A percentile compares a stretch with the other conserved stretches of the same genome.
Evolutionary conservation across 2,797 vertebrate species (phyloP).

Genomic region (Brotula barbata): DNA sequence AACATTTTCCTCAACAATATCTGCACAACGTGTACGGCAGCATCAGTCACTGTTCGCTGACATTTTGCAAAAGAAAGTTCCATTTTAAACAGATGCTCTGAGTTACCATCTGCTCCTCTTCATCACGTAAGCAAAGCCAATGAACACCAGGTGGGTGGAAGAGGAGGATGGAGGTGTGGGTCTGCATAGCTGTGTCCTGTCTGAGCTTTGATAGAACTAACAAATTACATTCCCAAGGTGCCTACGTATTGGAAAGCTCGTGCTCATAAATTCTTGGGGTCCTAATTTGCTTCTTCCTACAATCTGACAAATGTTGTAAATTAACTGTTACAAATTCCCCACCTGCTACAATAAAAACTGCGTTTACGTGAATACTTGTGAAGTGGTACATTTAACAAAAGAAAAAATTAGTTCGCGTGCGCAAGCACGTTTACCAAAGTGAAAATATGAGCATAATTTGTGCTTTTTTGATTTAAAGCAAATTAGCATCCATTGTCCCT

Average conservation of each 20-base stretch:
- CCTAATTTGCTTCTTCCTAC: conserved; percentile 35
- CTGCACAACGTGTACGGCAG: background rate
- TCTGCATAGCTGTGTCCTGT: conserved; percentile 26
- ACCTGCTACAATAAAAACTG: conserved; percentile 55
- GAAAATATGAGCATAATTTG: background rate
- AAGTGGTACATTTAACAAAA: conserved; percentile 33
- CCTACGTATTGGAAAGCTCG: conserved; percentile 16
- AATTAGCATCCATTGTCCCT: background rate
- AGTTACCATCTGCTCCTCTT: conserved; percentile 41
- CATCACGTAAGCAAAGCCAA: conserved; percentile 21
- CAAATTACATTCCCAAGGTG: conserved; percentile 38
- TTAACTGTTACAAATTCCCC: conserved; percentile 53
- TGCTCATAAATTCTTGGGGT: conserved; percentile 31
- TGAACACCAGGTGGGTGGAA: conserved; percentile 45
- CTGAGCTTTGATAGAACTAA: conserved; percentile 38
- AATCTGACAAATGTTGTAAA: conserved; percentile 62
- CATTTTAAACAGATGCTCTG: conserved; percentile 34
- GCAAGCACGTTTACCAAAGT: background rate
- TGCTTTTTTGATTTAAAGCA: background rate
- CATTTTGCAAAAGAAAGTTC: background rate
- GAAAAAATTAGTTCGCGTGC: conserved; percentile 12
- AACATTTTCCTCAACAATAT: background rate
- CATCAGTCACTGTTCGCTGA: background rate
- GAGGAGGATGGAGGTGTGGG: conserved; percentile 19
- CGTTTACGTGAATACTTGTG: conserved; percentile 22